These are phyloP conservation scores for Candoia aspera DNA, from an alignment of 2,113 vertebrate species.

Conservation along the genomic window DNA sequence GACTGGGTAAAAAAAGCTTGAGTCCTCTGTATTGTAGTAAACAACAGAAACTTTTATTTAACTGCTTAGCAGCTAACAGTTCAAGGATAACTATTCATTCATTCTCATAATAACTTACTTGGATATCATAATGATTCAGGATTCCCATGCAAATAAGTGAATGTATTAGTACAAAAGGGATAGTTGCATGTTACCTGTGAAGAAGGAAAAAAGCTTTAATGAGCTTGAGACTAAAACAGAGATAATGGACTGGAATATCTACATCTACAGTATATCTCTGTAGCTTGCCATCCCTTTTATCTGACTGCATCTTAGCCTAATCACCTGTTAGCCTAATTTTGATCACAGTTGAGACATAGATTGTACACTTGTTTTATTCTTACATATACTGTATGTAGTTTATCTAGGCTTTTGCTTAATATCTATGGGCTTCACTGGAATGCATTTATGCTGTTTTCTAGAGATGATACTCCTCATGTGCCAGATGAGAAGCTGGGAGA, in stretches of 20 bases:
- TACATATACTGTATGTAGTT: accelerated
- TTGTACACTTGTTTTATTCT: neutral
- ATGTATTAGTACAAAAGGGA: neutral
- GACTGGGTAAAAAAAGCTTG: conserved; percentile 83
- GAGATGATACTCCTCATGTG: conserved; percentile 93
- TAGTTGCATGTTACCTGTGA: neutral
- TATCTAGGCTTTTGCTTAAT: neutral
- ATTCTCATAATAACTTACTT: neutral
- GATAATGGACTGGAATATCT: neutral
- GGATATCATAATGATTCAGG: neutral
- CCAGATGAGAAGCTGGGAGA: conserved; percentile 83
- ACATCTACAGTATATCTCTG: neutral
- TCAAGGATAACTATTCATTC: neutral
- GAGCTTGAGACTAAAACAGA: neutral
- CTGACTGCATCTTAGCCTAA: neutral
- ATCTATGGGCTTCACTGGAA: neutral
- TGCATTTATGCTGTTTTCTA: conserved; percentile 55
- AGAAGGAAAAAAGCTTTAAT: neutral
- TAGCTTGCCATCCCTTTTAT: neutral
- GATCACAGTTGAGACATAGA: neutral
- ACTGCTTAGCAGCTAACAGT: neutral
- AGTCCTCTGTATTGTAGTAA: neutral
- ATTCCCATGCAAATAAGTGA: neutral
- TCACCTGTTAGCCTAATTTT: neutral
- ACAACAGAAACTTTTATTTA: neutral